Conservation (phyloP, 2,797 vertebrate species). For the Lithobates pipiens region DNA sequence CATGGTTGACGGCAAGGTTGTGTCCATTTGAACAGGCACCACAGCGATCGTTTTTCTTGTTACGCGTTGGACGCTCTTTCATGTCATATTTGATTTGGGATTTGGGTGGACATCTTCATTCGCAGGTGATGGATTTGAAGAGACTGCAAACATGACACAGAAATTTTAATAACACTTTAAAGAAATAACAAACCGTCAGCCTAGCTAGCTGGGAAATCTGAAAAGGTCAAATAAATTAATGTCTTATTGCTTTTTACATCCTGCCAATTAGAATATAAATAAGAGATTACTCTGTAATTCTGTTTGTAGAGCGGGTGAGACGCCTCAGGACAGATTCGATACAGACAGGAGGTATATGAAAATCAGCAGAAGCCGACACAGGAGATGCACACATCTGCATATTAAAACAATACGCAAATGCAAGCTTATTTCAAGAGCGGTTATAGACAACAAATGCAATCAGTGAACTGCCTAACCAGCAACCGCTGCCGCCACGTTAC, state of each 20-base stretch:
- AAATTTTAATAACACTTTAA: constrained; percentile 45
- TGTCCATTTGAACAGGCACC: neutral
- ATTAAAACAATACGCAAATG: no score
- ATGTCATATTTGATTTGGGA: constrained; percentile 43
- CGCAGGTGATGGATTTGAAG: constrained; percentile 21
- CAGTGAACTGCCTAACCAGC: no score
- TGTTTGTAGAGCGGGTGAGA: constrained; percentile 24
- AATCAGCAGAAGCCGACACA: neutral
- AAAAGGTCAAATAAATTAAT: constrained; percentile 46
- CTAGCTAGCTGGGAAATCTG: constrained; percentile 32
- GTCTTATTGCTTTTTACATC: constrained; percentile 48
- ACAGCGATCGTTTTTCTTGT: neutral
- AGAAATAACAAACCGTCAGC: constrained; percentile 34
- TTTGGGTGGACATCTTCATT: constrained; percentile 41
- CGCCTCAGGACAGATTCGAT: constrained; percentile 18
- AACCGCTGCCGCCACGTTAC: no score
- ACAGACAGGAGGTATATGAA: neutral
- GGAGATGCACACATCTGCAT: no score
- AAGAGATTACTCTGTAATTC: constrained; percentile 36
- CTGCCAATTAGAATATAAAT: constrained; percentile 50
- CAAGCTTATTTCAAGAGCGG: no score
- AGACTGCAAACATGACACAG: constrained; percentile 43
- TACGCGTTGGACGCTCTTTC: neutral
- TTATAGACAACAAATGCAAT: no score
- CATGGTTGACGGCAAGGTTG: constrained; percentile 32